Percentiles rank a stretch among this genome's conserved stretches.
Conservation (phyloP, 2,113 vertebrate genomes). For the Progne subis region DNA sequence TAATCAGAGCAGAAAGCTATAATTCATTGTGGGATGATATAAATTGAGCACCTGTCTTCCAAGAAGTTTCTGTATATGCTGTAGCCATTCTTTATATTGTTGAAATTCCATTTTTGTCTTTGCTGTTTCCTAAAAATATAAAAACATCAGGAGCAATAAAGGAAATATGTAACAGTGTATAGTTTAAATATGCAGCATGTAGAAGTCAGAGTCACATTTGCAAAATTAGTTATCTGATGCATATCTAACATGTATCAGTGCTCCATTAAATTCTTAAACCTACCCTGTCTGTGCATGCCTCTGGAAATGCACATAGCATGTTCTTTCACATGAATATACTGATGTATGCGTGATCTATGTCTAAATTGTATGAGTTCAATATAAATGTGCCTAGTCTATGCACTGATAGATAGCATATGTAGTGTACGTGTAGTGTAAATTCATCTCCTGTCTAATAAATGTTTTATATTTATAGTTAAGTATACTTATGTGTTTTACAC, state of each 20-base stretch:
- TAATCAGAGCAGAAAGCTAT: neutral
- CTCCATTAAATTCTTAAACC: neutral
- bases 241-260: neutral
- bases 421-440: neutral
- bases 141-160: neutral
- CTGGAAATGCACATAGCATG: neutral
- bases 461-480: neutral
- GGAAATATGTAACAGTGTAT: neutral
- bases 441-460: neutral
- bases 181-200: neutral
- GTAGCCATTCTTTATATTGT: constrained; percentile 84
- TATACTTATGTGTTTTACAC: neutral
- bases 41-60: constrained; percentile 83
- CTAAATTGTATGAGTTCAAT: neutral
- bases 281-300: neutral
- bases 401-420: neutral
- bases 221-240: neutral
- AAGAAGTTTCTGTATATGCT: constrained; percentile 81
- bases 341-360: neutral
- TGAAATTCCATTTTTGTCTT: constrained; percentile 68
- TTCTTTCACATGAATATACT: neutral
- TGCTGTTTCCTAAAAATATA: constrained; percentile 70
- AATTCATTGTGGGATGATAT: neutral
- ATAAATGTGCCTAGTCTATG: neutral
- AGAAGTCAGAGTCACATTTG: neutral